phyloP scores from a whole-genome alignment of 1,140 invertebrate genomes.

The Drosophila nigromelanica region DNA sequence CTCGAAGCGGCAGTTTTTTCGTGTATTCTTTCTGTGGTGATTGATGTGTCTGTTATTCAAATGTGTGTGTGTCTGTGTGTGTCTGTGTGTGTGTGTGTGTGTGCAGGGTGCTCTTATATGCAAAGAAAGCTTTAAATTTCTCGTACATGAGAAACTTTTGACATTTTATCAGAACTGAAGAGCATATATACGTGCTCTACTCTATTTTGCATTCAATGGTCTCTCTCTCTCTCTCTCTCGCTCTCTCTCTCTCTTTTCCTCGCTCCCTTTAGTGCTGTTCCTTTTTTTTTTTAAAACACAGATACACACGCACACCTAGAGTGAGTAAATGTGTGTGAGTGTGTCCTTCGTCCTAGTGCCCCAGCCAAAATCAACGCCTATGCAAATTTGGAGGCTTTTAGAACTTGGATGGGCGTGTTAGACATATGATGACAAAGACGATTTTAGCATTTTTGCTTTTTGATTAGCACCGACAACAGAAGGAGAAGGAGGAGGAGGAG shows the following conservation, averaged over 20 bases:
- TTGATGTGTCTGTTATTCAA: slow-evolving; percentile 71
- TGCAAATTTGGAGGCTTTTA: slow-evolving; percentile 58
- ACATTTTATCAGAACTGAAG: slow-evolving; percentile 41
- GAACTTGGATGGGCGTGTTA: slow-evolving; percentile 45
- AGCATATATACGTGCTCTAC: slow-evolving; percentile 16
- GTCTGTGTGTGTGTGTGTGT: slow-evolving; percentile 9
- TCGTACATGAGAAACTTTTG: slow-evolving; percentile 51
- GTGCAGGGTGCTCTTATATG: slow-evolving; percentile 9
- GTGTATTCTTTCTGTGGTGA: slow-evolving; percentile 46
- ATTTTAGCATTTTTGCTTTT: slow-evolving; percentile 77
- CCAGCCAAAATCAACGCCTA: slow-evolving; percentile 71
- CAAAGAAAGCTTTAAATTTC: slow-evolving; percentile 62
- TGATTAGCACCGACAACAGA: slow-evolving; percentile 59
- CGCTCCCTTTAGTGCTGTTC: background rate
- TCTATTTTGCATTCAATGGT: slow-evolving; percentile 76
- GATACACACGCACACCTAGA: slow-evolving; percentile 15
- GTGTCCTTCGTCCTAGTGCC: slow-evolving; percentile 34
- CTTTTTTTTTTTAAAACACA: slow-evolving; percentile 55
- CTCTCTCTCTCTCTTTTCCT: background rate
- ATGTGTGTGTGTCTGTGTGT: slow-evolving; percentile 22
- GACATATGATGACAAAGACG: slow-evolving; percentile 80
- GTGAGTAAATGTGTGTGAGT: slow-evolving; percentile 11
- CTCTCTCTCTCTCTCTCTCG: background rate
- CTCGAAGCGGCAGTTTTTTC: slow-evolving; percentile 30
- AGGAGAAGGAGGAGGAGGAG: background rate